These are phyloP conservation scores for Acleris emargana DNA, from an alignment of 2,888 invertebrate species.

Conservation along the genomic window DNA sequence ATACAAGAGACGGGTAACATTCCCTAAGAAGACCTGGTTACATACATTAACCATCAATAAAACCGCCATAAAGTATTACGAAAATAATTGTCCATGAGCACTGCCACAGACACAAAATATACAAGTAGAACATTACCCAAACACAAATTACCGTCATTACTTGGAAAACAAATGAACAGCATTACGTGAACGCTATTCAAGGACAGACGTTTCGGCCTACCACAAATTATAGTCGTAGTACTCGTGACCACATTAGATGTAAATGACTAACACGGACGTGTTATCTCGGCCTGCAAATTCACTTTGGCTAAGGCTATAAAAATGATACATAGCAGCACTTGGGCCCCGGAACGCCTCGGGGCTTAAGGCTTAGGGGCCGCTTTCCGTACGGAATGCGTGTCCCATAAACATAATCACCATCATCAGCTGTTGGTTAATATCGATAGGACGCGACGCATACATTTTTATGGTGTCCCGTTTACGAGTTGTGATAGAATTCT, in stretches of 20 bases:
- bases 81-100: not conserved
- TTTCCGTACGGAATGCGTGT: conserved; percentile 57
- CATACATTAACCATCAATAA: not conserved
- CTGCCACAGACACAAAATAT: not conserved
- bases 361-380: conserved; percentile 59
- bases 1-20: too few relatives aligned
- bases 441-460: conserved; percentile 56
- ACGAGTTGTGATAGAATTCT: conserved; percentile 66
- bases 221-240: conserved; percentile 33
- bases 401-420: conserved; percentile 75
- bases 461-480: conserved; percentile 66
- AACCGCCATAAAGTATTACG: not conserved
- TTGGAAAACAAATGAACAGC: conserved; percentile 22
- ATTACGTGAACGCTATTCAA: conserved; percentile 28
- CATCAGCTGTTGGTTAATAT: conserved; percentile 69
- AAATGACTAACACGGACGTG: conserved; percentile 74
- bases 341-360: conserved; percentile 62
- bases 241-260: conserved; percentile 56
- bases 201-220: conserved; percentile 17
- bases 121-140: conserved; percentile 10
- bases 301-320: conserved; percentile 76
- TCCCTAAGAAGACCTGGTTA: too few relatives aligned
- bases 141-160: conserved; percentile 21
- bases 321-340: conserved; percentile 75
- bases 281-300: conserved; percentile 78